These are phyloP conservation scores for Bradynema listronoti DNA, from an alignment of 1,140 invertebrate species.

Conservation along the genomic window DNA sequence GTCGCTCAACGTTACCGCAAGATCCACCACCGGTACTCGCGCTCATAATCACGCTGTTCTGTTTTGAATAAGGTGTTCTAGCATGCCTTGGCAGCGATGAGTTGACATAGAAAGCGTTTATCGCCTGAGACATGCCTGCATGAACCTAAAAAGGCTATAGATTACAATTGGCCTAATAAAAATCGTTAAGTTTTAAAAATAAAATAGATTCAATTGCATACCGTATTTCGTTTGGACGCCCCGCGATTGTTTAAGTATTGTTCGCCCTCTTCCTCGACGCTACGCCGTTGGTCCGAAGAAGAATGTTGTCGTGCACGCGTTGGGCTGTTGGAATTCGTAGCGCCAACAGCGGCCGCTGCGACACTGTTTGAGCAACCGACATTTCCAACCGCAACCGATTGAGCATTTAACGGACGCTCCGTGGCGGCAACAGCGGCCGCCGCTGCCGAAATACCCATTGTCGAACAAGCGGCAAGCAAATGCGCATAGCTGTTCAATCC, in stretches of 20 bases:
- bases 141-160: background rate
- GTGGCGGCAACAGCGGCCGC: conserved; percentile 7
- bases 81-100: conserved; percentile 26
- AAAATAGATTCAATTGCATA: conserved; percentile 8
- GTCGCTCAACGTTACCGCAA: conserved; percentile 28
- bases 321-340: conserved; percentile 10
- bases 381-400: conserved; percentile 5
- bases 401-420: too few relatives aligned
- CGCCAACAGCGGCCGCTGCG: conserved; percentile 11
- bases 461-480: conserved; percentile 40
- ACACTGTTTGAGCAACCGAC: background rate
- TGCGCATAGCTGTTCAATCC: conserved; percentile 47
- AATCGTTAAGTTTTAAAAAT: conserved; percentile 1
- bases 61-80: conserved; percentile 38
- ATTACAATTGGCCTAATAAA: background rate
- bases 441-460: conserved; percentile 28
- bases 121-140: background rate
- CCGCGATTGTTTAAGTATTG: conserved; percentile 42
- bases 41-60: conserved; percentile 10
- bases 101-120: conserved; percentile 13
- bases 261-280: conserved; percentile 46
- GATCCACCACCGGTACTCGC: background rate
- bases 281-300: conserved; percentile 9
- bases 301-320: conserved; percentile 1
- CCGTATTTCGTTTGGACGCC: conserved; percentile 45